These are phyloP conservation scores for Phyllostomus hastatus DNA, from an alignment of 2,113 vertebrate genomes.

Conservation along the genomic window DNA sequence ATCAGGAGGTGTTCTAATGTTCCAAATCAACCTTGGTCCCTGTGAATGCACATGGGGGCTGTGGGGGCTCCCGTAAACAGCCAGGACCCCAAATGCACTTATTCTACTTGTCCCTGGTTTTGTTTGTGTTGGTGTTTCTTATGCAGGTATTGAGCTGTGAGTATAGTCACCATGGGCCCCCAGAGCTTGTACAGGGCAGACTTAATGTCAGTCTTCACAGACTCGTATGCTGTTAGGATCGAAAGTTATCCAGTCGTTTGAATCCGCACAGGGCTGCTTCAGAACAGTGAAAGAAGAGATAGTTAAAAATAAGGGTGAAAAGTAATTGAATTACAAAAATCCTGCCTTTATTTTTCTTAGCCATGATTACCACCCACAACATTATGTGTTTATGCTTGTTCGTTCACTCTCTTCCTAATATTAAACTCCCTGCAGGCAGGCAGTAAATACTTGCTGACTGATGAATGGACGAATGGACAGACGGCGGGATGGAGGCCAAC, in stretches of 20 bases:
- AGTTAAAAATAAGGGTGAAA: neutral
- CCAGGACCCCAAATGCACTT: neutral
- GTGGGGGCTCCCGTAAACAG: neutral
- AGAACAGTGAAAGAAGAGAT: neutral
- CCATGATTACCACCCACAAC: neutral
- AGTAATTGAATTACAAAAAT: neutral
- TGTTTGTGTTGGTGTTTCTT: neutral
- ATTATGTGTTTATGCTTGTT: neutral
- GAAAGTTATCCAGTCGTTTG: neutral
- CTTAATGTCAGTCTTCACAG: neutral
- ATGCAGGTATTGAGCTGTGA: neutral
- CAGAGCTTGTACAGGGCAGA: neutral
- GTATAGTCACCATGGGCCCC: neutral
- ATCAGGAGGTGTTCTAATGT: neutral
- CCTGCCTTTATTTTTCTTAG: neutral
- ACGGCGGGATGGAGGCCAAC: neutral
- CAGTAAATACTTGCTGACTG: neutral
- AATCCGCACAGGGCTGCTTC: neutral
- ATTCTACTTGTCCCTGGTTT: neutral
- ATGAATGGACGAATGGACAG: neutral
- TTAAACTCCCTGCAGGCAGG: neutral
- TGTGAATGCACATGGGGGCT: neutral
- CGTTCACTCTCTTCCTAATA: neutral
- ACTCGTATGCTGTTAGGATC: neutral
- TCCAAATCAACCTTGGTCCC: neutral